Evolutionary conservation across 2,113 vertebrate genomes (phyloP), one percentile per base, ranked within the genome.

Genomic region (Setophaga coronata): DNA sequence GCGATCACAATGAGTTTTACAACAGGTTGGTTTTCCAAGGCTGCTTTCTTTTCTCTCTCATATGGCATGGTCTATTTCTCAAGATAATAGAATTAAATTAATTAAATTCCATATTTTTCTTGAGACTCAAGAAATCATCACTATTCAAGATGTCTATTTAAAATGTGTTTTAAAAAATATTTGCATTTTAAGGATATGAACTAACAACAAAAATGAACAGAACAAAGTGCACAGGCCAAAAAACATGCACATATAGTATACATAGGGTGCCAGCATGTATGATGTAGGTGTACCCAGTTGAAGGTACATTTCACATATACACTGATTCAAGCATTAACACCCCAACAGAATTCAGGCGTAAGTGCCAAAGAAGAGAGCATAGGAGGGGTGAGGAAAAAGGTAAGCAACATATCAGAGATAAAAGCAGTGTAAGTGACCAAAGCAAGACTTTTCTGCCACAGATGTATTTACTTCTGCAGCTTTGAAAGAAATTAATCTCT

Each of bases 221-320:
- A 29, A 33, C 61, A 58, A 87, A 20, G 26, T 15, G 5, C 26
- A 8, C 16, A 25, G 11, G 19, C 69, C 48, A 82, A 33, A 67
- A 7, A 18, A 58, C 14, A 24, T 16, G 16, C 51, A 54, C 0
- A 0, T 51, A 56, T 13, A 0, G 0, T 28, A 31, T 15, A 21
- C 12, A 10, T 24, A 26, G 14, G 4, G 19, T 38, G 16, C 47
- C 62, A 47, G 6, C 64, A 43, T 43, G 16, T 14, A 20, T 31
- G 25, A 66, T 12, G 29, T 18, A 70, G 31, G 18, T 69, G 29
- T 70, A 60, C 5, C 11, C 12, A 31, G 18, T 48, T 19, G 26
- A 76, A 69, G 36, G 24, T 40, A 23, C 1, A 0, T 72, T 77
- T 73, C 25, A 45, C 1, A 4, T 29, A 24, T 6, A 33, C 14